Percentiles rank a stretch among this genome's conserved stretches.
These are phyloP conservation scores for Prunella himalayana DNA, from an alignment of 2,113 vertebrate species.

Conservation along the genomic window DNA sequence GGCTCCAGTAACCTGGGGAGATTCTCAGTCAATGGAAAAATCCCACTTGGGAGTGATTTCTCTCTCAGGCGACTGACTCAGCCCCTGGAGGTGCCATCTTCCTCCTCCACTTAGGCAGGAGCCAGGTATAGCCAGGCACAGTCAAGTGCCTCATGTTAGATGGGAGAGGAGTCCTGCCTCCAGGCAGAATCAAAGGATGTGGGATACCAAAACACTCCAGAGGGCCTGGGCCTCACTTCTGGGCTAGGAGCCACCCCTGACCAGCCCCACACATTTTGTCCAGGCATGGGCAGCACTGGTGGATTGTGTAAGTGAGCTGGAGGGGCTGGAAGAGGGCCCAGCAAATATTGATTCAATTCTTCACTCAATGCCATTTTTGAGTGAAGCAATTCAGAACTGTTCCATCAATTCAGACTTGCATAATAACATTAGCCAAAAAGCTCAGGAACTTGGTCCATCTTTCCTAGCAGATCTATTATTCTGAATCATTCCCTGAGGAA, in stretches of 20 bases:
- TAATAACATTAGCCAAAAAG: background rate
- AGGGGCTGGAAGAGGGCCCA: background rate
- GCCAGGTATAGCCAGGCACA: background rate
- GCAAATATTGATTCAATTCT: constrained; percentile 1
- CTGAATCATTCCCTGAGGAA: background rate
- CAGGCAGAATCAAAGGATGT: background rate
- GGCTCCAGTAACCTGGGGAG: background rate
- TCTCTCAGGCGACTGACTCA: background rate
- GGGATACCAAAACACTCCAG: background rate
- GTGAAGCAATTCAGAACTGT: constrained; percentile 2
- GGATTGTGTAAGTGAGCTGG: background rate
- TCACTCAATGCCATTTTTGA: background rate
- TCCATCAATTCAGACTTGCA: background rate
- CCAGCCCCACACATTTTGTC: background rate
- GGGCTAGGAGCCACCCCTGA: background rate
- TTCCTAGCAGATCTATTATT: background rate
- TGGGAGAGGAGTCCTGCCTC: background rate
- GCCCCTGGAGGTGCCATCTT: background rate
- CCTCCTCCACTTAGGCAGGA: background rate
- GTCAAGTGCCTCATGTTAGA: background rate
- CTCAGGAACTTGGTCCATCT: background rate
- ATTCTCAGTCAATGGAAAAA: background rate
- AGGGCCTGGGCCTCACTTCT: background rate
- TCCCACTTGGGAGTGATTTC: background rate
- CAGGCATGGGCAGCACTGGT: background rate